Base-by-base conservation (phyloP, 1,140 invertebrate species). In the Neuroterus valhalla region DNA sequence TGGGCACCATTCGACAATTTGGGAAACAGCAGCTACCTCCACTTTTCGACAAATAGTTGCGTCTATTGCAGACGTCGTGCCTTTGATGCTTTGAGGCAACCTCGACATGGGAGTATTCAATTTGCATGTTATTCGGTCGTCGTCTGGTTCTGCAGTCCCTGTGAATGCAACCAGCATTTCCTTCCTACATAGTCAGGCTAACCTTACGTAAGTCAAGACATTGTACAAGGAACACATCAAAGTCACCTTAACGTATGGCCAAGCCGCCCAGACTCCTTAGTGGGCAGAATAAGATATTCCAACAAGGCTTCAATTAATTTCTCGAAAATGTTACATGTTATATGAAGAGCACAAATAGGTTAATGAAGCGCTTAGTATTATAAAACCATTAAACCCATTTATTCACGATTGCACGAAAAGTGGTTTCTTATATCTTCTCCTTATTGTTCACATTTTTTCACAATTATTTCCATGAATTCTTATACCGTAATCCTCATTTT, bases 111-210 rank as follows among this genome's bases (percentile, higher is more conserved):
- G 77, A 75, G 71, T 82, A 81, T 83, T 82, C 72, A 82, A 83
- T 85, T 82, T 83, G 78, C 82, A 85, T 85, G 79, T 83, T 81
- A 85, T 82, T 81, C 67, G 76, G 73, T 68, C 46, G 55, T 55
- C 75, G 74, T 79, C 70, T 80, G 80, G 68, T 77, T 81, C 75
- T 70, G 50, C 70, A 71, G 72, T 74, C 72, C 70, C 72, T 70
- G 76, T 78, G 74, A 78, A 71, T 71, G 45, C 67, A 72, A 75
- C 76, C 72, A 78, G 70, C 31, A 74, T 52, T 75, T 78, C 76
- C 76, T 78, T 78, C 76, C 67, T 78, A 75, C 76, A 52, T 68
- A 72, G 73, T 75, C 72, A 78, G 74, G 70, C 72, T 70, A 78
- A 67, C 76, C 76, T 75, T 78, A 62, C 62, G 68, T 68, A 74